Base-by-base conservation (phyloP, 2,113 vertebrate genomes). In the Pachycephala philippinensis region DNA sequence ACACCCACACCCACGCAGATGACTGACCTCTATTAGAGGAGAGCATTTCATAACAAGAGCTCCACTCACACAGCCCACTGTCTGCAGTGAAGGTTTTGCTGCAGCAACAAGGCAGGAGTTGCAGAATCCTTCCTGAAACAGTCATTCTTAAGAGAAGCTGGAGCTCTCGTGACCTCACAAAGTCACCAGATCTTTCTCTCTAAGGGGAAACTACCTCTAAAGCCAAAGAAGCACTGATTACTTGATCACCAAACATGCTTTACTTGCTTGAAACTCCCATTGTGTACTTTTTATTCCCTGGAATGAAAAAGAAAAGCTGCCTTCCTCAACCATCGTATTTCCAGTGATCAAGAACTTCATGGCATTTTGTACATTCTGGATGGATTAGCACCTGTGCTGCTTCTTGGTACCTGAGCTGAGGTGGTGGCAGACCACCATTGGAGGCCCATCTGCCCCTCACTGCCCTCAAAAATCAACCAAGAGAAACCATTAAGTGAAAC, bases 381-480 rank as follows among this genome's bases (percentile, higher is more conserved):
- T 63, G 39, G 13, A 13, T 84, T 53, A 53, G 28, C 81, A 87
- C 8, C 54, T 69, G 27, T 11, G 45, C 30, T 10, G 6, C 39
- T 44, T 47, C 53, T 77, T 3, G 1, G 54, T 33, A 77, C 24
- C 7, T 0, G 1, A 77, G 59, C 47, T 0, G 3, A 79, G 42
- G 37, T 40, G 22, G 39, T 59, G 27, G 28, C 56, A 82, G 65
- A 84, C 22, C 26, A 71, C 17, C 27, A 35, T 0, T 1, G 19
- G 64, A 33, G 4, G 3, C 10, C 14, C 28, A 45, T 22, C 66
- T 40, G 44, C 24, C n/a, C 35, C 53, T 76, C 6, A 6, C 18
- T 35, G 20, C 65, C 56, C 72, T 78, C 35, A 52, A 60, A 93
- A 84, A 64, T 11, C 33, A 40, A 61, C 20, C 24, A 37, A 11